phyloP scores from a whole-genome alignment of 1,140 invertebrate species.

The Microplitis demolitor region DNA sequence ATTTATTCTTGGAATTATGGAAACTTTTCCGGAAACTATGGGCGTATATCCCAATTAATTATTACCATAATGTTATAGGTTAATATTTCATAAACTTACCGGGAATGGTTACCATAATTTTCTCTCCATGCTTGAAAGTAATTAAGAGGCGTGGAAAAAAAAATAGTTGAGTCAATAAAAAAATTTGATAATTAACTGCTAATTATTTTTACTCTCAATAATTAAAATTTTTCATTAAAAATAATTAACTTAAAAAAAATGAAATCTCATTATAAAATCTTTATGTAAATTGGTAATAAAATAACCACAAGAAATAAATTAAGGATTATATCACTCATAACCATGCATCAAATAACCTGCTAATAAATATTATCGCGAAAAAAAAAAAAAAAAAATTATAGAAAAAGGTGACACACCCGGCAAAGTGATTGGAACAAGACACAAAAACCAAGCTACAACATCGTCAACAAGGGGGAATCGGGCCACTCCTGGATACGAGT shows the following conservation, averaged over 20 bases:
- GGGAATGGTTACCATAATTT: too few relatives aligned
- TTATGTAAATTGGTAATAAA: background rate
- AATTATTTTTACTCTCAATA: background rate
- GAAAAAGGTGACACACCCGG: background rate
- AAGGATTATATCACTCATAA: background rate
- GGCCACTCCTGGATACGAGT: conserved; percentile 5
- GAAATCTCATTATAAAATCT: background rate
- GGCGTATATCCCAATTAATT: too few relatives aligned
- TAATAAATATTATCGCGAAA: conserved; percentile 2
- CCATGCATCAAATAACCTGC: background rate
- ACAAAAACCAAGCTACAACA: background rate
- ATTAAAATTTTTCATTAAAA: background rate
- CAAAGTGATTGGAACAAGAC: background rate
- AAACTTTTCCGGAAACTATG: too few relatives aligned
- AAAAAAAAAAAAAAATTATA: background rate
- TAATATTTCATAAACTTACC: too few relatives aligned
- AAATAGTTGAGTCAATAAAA: too few relatives aligned
- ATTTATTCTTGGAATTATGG: too few relatives aligned
- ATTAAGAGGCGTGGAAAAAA: too few relatives aligned
- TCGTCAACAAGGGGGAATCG: background rate
- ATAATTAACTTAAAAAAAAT: background rate
- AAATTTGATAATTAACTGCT: too few relatives aligned
- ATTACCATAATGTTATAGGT: too few relatives aligned
- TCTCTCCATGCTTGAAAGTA: too few relatives aligned
- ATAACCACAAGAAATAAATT: background rate